A percentile compares a stretch with the other conserved stretches of the same genome.
These are phyloP conservation scores for Eudyptes chrysolophus DNA, from an alignment of 2,113 vertebrate species.

Conservation along the genomic window DNA sequence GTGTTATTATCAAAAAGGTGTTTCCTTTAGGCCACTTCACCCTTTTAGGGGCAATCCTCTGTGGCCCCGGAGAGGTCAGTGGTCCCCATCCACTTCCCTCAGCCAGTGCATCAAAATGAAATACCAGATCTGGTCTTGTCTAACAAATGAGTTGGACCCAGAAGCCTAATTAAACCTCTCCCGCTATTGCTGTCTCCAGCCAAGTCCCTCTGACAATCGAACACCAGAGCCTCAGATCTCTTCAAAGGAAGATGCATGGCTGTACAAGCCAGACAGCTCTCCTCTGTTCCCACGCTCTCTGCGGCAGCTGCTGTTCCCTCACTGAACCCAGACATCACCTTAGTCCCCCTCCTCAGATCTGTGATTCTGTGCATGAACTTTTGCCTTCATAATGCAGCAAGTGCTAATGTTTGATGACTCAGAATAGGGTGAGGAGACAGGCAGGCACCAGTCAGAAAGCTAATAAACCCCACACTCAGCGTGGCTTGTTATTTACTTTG, in stretches of 20 bases:
- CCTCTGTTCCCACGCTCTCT: neutral
- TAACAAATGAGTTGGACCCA: neutral
- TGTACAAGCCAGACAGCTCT: neutral
- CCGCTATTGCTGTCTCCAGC: neutral
- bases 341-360: neutral
- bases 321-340: neutral
- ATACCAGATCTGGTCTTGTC: neutral
- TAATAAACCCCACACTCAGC: neutral
- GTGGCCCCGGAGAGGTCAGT: accelerated
- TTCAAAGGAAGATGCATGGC: neutral
- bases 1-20: neutral
- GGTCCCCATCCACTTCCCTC: neutral
- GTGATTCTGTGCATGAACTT: neutral
- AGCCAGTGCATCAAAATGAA: neutral
- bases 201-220: neutral
- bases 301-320: neutral
- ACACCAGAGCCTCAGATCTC: neutral
- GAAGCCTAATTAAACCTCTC: neutral
- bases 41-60: neutral
- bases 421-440: neutral
- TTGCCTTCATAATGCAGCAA: neutral
- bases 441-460: neutral
- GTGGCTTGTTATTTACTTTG: neutral
- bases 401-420: neutral
- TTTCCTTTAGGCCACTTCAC: neutral